These are phyloP conservation scores for Noctilio leporinus DNA, from an alignment of 2,113 vertebrate genomes.

Conservation along the genomic window DNA sequence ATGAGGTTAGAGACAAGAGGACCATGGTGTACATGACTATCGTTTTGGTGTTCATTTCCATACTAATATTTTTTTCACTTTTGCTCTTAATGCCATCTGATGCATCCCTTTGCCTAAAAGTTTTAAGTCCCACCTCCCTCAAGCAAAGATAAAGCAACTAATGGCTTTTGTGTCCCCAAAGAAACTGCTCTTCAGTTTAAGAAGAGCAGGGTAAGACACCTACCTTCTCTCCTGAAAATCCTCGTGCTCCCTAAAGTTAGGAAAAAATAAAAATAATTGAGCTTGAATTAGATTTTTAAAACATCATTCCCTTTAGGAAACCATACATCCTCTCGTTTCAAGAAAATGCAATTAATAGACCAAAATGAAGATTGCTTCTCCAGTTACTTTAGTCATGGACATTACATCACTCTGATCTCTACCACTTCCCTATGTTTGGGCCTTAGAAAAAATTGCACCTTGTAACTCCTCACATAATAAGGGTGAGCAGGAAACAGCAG, in stretches of 20 bases:
- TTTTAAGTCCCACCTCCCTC: not conserved
- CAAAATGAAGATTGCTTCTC: not conserved
- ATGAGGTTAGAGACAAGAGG: not conserved
- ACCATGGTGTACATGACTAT: fast-evolving
- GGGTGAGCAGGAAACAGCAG: not conserved
- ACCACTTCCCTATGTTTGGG: not conserved
- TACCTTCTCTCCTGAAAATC: constrained; percentile 56
- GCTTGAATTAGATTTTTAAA: not conserved
- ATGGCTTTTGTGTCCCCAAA: not conserved
- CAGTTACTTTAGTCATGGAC: not conserved
- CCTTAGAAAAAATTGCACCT: not conserved
- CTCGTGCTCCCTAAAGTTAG: constrained; percentile 40
- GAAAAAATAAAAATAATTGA: constrained; percentile 28
- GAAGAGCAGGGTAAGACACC: not conserved
- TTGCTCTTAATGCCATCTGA: not conserved
- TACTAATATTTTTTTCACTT: not conserved
- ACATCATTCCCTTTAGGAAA: not conserved
- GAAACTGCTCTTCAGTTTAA: not conserved
- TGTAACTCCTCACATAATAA: not conserved
- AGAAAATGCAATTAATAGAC: not conserved
- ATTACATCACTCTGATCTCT: not conserved
- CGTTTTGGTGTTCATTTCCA: not conserved
- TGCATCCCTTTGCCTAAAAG: not conserved
- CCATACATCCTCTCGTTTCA: not conserved
- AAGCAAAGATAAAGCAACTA: not conserved